Evolutionary conservation across 2,113 vertebrate genomes (phyloP).

Genomic region (Vulpes lagopus): DNA sequence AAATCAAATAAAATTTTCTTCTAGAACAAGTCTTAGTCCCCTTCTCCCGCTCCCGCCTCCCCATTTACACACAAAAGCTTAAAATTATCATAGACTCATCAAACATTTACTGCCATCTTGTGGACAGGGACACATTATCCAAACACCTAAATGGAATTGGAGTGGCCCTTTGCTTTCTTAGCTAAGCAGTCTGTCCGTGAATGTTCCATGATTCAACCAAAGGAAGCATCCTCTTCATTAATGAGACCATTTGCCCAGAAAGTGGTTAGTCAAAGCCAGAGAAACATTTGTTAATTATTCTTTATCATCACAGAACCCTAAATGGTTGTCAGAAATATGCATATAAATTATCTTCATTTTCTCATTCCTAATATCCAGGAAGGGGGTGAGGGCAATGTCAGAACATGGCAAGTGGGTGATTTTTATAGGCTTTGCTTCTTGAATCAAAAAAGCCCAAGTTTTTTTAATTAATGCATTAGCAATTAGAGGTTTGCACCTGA

Average conservation of each 20-base stretch:
- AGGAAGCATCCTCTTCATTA: conserved; percentile 79
- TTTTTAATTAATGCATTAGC: conserved; percentile 42
- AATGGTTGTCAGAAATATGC: conserved; percentile 62
- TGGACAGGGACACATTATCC: conserved; percentile 66
- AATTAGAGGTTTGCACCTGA: not conserved
- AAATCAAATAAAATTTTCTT: conserved; percentile 45
- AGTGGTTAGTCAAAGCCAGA: conserved; percentile 68
- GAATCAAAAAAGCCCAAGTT: not conserved
- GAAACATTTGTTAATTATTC: conserved; percentile 68
- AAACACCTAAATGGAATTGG: not conserved
- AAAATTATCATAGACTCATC: conserved; percentile 59
- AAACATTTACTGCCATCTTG: conserved; percentile 87
- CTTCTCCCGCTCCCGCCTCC: not conserved
- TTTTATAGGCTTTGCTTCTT: conserved; percentile 32
- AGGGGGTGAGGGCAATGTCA: not conserved
- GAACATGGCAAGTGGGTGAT: not conserved
- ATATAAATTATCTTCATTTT: conserved; percentile 68
- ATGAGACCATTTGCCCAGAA: conserved; percentile 77
- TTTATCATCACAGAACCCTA: conserved; percentile 63
- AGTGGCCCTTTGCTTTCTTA: not conserved
- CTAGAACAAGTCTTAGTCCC: not conserved
- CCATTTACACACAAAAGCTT: conserved; percentile 67
- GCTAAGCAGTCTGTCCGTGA: conserved; percentile 30
- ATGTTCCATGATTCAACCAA: conserved; percentile 71
- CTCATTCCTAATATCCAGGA: conserved; percentile 42